These are phyloP conservation scores for Trichonephila clavipes DNA, from an alignment of 1,140 invertebrate species.

Conservation along the genomic window DNA sequence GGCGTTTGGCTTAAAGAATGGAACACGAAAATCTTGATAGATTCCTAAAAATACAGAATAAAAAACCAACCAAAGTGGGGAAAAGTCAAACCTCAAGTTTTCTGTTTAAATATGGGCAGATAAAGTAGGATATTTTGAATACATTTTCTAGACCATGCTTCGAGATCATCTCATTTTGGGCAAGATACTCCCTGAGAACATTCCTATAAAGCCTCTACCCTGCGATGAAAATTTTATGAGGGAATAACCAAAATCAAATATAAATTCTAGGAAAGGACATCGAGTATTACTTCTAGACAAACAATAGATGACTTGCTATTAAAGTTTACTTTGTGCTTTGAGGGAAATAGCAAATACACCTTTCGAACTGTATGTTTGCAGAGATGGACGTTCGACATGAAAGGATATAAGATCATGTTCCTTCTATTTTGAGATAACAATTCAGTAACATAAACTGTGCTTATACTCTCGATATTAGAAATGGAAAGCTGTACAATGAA, in stretches of 20 bases:
- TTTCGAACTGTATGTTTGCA: constrained; percentile 9
- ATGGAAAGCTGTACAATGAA: background rate
- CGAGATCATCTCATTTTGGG: constrained; percentile 6
- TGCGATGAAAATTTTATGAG: constrained; percentile 49
- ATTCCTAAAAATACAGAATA: background rate
- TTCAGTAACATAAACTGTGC: background rate
- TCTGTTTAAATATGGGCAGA: constrained; percentile 62
- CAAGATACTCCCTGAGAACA: background rate
- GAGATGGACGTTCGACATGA: constrained; percentile 28
- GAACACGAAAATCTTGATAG: background rate
- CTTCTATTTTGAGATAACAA: constrained; percentile 1
- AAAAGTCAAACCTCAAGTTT: constrained; percentile 25
- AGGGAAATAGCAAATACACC: constrained; percentile 50
- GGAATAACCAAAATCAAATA: constrained; percentile 60
- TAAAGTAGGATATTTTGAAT: background rate
- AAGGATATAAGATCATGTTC: background rate
- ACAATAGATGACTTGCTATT: constrained; percentile 60
- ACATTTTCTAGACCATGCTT: background rate
- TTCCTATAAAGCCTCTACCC: background rate
- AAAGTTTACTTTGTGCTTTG: constrained; percentile 61
- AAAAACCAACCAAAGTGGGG: background rate
- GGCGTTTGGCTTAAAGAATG: background rate
- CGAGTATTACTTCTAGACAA: constrained; percentile 53
- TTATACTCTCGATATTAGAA: background rate
- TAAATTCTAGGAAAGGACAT: constrained; percentile 45